Percentiles rank a stretch among this genome's conserved stretches.
phyloP scores from a whole-genome alignment of 2,113 vertebrate species.

The Illadopsis cleaveri region DNA sequence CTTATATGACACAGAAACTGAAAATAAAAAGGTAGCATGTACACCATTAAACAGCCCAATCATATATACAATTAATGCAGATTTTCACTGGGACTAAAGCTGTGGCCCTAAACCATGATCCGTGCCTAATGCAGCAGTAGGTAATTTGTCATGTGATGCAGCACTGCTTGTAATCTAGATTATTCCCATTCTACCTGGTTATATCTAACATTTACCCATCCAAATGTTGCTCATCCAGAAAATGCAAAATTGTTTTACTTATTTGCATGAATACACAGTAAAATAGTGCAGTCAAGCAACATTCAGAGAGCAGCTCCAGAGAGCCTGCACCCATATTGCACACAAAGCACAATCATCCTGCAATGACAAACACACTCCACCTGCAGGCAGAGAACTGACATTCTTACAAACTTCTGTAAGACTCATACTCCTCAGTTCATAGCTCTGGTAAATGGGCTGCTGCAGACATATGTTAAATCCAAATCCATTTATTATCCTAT shows the following conservation, averaged over 20 bases:
- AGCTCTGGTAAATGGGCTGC: neutral
- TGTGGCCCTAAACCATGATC: neutral
- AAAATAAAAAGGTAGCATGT: neutral
- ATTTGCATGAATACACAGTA: neutral
- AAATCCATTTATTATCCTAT: neutral
- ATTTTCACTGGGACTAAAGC: neutral
- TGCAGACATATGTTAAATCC: neutral
- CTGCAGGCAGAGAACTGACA: neutral
- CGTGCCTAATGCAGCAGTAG: neutral
- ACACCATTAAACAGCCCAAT: neutral
- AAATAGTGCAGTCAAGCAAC: neutral
- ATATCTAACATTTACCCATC: neutral
- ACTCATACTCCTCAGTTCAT: neutral
- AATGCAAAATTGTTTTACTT: neutral
- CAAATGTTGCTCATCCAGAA: neutral
- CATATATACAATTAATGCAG: neutral
- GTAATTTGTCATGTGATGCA: neutral
- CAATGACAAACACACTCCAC: neutral
- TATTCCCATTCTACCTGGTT: neutral
- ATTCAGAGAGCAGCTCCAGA: neutral
- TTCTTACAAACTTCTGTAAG: neutral
- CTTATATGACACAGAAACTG: neutral
- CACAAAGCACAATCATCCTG: neutral
- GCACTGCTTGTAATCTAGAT: neutral
- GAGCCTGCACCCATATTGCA: neutral